Percentiles rank a stretch among this genome's conserved stretches.
Conservation (phyloP, 2,113 vertebrate species). For the Neodon shergylaensis region DNA sequence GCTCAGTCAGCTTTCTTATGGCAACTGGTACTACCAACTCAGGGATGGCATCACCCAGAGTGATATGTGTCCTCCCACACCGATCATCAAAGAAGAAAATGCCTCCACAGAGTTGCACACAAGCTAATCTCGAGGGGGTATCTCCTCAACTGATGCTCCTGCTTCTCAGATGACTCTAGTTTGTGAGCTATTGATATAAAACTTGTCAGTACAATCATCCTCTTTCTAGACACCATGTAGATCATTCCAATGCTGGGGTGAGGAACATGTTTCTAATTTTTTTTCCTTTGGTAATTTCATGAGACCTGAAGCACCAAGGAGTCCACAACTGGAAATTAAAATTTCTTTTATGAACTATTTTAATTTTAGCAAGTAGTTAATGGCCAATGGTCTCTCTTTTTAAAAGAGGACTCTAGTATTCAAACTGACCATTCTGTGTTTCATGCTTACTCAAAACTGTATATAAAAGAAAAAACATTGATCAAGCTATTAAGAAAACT, state of each 20-base stretch:
- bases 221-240: background rate
- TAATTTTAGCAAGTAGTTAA: background rate
- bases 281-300: background rate
- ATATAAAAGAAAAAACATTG: background rate
- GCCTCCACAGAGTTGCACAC: background rate
- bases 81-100: background rate
- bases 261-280: background rate
- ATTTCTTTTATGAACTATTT: background rate
- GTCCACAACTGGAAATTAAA: conserved; percentile 30
- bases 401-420: conserved; percentile 18
- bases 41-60: background rate
- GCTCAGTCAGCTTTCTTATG: background rate
- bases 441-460: background rate
- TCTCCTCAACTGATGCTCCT: background rate
- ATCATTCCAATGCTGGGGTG: background rate
- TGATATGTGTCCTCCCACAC: background rate
- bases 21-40: background rate
- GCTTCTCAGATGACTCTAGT: background rate
- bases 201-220: background rate
- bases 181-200: background rate
- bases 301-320: background rate
- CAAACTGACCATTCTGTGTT: background rate
- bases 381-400: background rate
- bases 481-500: conserved; percentile 18
- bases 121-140: too few species aligned